phyloP scores from a whole-genome alignment of 2,888 invertebrate species.

The Netelia melanura region DNA sequence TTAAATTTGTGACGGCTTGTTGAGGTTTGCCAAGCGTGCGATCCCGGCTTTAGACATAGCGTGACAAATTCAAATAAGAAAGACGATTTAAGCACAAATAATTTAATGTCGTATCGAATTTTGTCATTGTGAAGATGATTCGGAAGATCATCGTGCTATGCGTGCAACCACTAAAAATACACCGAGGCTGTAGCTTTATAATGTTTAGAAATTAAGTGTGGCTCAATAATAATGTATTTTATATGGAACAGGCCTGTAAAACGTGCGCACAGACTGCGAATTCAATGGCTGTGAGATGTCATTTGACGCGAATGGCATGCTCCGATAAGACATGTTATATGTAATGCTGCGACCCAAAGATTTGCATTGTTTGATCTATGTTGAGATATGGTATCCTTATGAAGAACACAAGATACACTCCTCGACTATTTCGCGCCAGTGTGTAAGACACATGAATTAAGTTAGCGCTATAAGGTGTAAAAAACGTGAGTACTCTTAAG shows the following conservation, averaged over 20 bases:
- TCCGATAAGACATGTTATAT: slow-evolving; percentile 63
- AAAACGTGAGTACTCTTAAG: slow-evolving; percentile 43
- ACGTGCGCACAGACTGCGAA: slow-evolving; percentile 67
- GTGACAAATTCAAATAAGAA: slow-evolving; percentile 5
- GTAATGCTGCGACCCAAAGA: slow-evolving; percentile 47
- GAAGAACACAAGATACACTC: slow-evolving; percentile 25
- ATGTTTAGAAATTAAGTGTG: slow-evolving; percentile 68
- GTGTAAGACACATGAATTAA: slow-evolving; percentile 51
- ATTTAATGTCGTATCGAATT: slow-evolving; percentile 1
- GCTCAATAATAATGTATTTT: slow-evolving; percentile 68
- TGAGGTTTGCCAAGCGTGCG: too few relatives aligned
- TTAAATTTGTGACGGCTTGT: too few relatives aligned
- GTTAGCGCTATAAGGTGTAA: slow-evolving; percentile 55
- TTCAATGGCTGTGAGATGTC: slow-evolving; percentile 74
- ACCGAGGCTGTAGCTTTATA: slow-evolving; percentile 50
- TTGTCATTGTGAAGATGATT: slow-evolving; percentile 11
- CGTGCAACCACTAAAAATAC: not conserved
- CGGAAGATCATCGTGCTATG: slow-evolving; percentile 3
- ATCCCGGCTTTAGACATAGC: not conserved
- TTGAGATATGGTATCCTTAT: slow-evolving; percentile 42
- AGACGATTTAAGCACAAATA: slow-evolving; percentile 18
- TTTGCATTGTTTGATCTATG: slow-evolving; percentile 42
- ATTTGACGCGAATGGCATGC: slow-evolving; percentile 71
- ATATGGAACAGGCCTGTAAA: slow-evolving; percentile 67
- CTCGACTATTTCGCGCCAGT: slow-evolving; percentile 23